Evolutionary conservation across 2,888 invertebrate genomes (phyloP), one percentile per base, ranked within the genome.

Genomic region (Entomobrya multifasciata): DNA sequence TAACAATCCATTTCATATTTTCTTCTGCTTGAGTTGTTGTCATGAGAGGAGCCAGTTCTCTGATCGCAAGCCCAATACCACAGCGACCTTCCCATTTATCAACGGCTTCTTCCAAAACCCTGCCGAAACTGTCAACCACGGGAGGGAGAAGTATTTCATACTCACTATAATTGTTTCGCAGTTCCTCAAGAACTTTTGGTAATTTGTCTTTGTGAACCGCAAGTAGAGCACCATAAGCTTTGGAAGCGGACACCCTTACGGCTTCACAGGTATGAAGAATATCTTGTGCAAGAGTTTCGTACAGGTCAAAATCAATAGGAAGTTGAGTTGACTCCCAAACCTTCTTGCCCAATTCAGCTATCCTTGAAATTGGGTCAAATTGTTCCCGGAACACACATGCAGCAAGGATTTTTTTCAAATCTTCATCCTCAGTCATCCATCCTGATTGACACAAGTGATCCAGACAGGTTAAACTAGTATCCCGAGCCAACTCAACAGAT

Each of bases 61-160:
- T 94, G 87, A 99, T 94, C 10, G 96, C 96, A 88, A 97, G 94
- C 10, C 97, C 99, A 27, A 96, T 96, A 76, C 99, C 99, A 91
- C 96, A 95, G 86, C 99, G 94, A 8, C 96, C 96, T 89, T 95
- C 95, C 97, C 98, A 99, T 91, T 96, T 95, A 93, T 99, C 99
- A 81, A 96, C 94, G 0, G 97, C 95, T 90, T 95, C 95, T 91
- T 95, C 95, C 52, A 97, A 94, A 92, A 96, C 95, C 89, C 99
- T 95, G 15, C 98, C 98, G 93, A 99, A 97, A 92, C 96, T 95
- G 93, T 99, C 99, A 90, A 97, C 93, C 92, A 95, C 95, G 0
- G 97, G 96, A 15, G 97, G 97, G 91, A 97, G 96, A 94, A 96
- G 94, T 90, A 95, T 94, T 84, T 97, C 93, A 92, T 96, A 95